Conservation (phyloP, 2,888 invertebrate species). For the Catocala nupta region DNA sequence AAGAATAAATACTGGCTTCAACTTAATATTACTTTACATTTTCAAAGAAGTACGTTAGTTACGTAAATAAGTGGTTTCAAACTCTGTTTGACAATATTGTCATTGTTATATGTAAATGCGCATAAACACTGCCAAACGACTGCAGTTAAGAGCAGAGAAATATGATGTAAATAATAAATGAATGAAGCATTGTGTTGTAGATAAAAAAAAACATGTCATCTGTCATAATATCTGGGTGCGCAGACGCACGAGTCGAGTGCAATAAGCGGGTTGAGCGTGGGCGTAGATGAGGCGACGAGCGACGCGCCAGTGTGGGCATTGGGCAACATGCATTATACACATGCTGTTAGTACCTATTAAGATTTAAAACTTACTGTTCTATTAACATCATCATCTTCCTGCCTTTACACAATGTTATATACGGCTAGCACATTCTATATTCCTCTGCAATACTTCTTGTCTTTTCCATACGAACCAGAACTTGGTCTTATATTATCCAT, state of each 20-base stretch:
- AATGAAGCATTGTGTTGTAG: constrained; percentile 14
- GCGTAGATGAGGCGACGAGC: constrained; percentile 50
- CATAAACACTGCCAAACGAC: no score
- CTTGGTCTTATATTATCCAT: constrained; percentile 3
- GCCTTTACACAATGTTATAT: no score
- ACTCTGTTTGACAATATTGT: no score
- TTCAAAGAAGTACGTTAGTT: no score
- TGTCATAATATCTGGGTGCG: constrained; percentile 40
- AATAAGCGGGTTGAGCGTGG: constrained; percentile 33
- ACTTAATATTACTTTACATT: no score
- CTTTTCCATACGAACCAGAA: no score
- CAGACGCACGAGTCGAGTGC: constrained; percentile 43
- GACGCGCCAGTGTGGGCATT: constrained; percentile 40
- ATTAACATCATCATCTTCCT: no score
- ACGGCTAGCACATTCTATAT: no score
- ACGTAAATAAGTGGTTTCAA: no score
- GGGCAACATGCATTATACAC: constrained; percentile 41
- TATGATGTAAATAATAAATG: constrained; percentile 7
- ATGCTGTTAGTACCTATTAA: constrained; percentile 41
- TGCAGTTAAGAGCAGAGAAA: not conserved
- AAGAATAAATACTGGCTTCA: no score
- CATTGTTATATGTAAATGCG: no score
- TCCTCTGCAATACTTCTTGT: no score
- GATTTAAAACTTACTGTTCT: constrained; percentile 15
- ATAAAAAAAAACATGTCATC: constrained; percentile 19